phyloP scores from a whole-genome alignment of 2,888 invertebrate species.

The Drosophila barbarae region DNA sequence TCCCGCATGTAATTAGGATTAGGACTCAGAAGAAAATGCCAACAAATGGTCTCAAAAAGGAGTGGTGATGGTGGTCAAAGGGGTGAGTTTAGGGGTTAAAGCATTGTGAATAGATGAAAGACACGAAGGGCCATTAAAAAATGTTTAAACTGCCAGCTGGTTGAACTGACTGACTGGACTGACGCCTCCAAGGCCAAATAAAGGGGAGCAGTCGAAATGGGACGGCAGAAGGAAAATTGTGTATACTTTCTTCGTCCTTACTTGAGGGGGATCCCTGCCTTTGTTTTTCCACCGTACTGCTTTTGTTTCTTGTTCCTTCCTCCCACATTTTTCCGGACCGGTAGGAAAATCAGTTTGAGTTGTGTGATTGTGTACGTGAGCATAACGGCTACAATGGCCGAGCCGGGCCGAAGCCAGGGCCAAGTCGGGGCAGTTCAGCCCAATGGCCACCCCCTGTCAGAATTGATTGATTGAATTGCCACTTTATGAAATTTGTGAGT shows the following conservation, averaged over 20 bases:
- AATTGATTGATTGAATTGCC: constrained; percentile 79
- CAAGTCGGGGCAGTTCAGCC: constrained; percentile 38
- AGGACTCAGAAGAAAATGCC: constrained; percentile 13
- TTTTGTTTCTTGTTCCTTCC: neutral
- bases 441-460: constrained; percentile 63
- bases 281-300: constrained; percentile 38
- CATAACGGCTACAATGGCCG: constrained; percentile 71
- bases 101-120: constrained; percentile 12
- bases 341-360: constrained; percentile 63
- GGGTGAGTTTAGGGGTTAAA: constrained; percentile 9
- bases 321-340: constrained; percentile 15
- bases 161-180: constrained; percentile 38
- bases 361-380: constrained; percentile 77
- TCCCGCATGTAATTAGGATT: constrained; percentile 2
- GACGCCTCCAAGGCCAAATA: constrained; percentile 28
- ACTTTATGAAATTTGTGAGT: constrained; percentile 79
- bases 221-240: constrained; percentile 49
- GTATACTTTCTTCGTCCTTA: constrained; percentile 48
- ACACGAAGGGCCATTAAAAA: constrained; percentile 75
- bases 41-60: constrained; percentile 24
- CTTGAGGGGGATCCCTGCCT: constrained; percentile 21
- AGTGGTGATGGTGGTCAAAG: constrained; percentile 18
- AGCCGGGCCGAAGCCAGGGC: constrained; percentile 28
- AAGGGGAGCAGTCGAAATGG: constrained; percentile 10
- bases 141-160: constrained; percentile 74